These are phyloP conservation scores for Micrasema longulum DNA, from an alignment of 1,140 invertebrate genomes.

Conservation along the genomic window DNA sequence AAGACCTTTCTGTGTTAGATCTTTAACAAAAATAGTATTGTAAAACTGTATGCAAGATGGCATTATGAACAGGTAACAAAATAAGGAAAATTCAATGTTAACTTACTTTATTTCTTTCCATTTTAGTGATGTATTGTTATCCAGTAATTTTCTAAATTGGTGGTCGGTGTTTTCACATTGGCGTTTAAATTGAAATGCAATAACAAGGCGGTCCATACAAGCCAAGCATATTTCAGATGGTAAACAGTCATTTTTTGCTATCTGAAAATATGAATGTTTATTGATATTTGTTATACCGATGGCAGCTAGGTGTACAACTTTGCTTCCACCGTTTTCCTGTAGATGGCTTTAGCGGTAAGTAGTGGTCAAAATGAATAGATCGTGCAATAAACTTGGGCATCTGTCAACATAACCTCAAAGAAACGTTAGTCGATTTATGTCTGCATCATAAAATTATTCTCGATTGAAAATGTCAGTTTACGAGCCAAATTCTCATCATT, in stretches of 20 bases:
- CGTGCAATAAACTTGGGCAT: no score
- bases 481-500: no score
- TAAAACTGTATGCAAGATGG: background rate
- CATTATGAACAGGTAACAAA: background rate
- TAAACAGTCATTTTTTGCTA: constrained; percentile 26
- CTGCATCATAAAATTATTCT: no score
- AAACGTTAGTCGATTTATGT: no score
- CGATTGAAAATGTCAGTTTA: no score
- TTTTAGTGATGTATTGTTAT: background rate
- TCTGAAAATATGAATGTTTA: constrained; percentile 14
- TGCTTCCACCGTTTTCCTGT: no score
- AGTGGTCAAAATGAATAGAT: no score
- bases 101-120: constrained; percentile 24
- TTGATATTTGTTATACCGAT: no score
- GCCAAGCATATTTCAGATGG: constrained; percentile 32
- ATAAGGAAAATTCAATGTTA: background rate
- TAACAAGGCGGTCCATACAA: constrained; percentile 14
- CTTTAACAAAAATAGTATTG: background rate
- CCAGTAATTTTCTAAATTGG: constrained; percentile 32
- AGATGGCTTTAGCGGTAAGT: no score
- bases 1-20: background rate
- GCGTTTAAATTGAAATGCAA: constrained; percentile 39
- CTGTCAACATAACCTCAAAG: no score
- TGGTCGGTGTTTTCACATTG: constrained; percentile 38
- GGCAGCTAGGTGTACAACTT: no score